Base-by-base conservation (phyloP, 2,113 vertebrate genomes). In the Eonycteris spelaea region DNA sequence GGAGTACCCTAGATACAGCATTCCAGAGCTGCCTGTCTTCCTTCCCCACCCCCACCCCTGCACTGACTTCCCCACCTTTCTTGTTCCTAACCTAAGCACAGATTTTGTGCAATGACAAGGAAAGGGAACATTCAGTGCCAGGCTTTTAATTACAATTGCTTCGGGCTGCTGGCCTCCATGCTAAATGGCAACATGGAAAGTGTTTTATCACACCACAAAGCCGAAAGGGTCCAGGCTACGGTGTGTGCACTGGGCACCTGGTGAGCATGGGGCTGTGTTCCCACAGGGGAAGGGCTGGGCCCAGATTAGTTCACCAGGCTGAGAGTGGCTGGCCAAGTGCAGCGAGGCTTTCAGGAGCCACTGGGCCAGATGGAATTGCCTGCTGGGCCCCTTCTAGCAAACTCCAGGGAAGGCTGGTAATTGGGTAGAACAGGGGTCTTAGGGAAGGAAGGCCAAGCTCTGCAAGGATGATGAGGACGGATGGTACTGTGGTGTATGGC, bases 101-200 rank as follows among this genome's bases (percentile, higher is more conserved):
- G 91, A 82, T 95, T 94, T 91, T 92, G 88, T 96, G 96, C 90
- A 96, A 51, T 96, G 97, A 97, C 94, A 92, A 95, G 94, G 96
- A 97, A 93, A 96, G 70, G 91, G 96, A 97, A 93, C 94, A 85
- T 86, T 94, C 95, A 26, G 96, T 97, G 93, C 96, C 96, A 96
- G 92, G 83, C 93, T 97, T 96, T 97, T 97, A 97, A 97, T 98
- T 96, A 97, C 94, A 94, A 4, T 90, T 96, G 95, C 97, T 93
- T 92, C 7, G 8, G 96, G 86, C 91, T 91, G 93, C 78, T 95
- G 95, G 94, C 93, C 93, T 97, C 93, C 82, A 57, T 93, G 91
- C 95, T 80, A 94, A 89, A 79, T 0, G 51, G 95, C 83, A 78
- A 68, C 85, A 67, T 10, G 59, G 92, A 97, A 94, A 92, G 38